Conservation (phyloP, 2,888 invertebrate species). For the Macropis europaea region DNA sequence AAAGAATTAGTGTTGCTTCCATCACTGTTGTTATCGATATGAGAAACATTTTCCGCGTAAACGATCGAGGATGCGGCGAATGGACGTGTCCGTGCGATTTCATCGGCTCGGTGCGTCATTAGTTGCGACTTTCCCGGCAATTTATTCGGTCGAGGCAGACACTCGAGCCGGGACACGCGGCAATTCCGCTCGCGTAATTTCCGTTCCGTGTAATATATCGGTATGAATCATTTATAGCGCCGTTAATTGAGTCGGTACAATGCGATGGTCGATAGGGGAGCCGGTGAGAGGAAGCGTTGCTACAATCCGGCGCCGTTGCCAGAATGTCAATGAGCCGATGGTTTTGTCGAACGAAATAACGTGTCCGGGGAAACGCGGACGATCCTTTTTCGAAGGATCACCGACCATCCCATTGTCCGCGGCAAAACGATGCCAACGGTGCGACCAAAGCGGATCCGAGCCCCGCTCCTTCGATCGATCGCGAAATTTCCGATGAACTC, state of each 20-base stretch:
- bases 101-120: constrained; percentile 12
- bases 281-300: constrained; percentile 43
- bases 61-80: background rate
- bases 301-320: constrained; percentile 52
- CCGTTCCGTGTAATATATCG: constrained; percentile 36
- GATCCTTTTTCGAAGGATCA: constrained; percentile 45
- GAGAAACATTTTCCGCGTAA: background rate
- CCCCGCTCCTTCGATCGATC: constrained; percentile 4
- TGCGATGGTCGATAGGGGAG: constrained; percentile 39
- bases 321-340: constrained; percentile 58
- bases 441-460: constrained; percentile 36
- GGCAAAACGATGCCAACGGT: constrained; percentile 50
- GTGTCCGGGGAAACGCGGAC: constrained; percentile 48
- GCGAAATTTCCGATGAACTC: constrained; percentile 43
- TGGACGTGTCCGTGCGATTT: background rate
- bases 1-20: too few relatives aligned
- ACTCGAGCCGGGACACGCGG: background rate
- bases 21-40: too few relatives aligned
- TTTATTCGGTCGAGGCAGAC: constrained; percentile 19
- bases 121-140: constrained; percentile 23
- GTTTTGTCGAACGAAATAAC: constrained; percentile 59
- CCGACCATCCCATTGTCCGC: constrained; percentile 24
- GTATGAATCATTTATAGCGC: constrained; percentile 53
- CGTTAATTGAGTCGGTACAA: constrained; percentile 56
- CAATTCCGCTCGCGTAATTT: constrained; percentile 30